Percentiles rank a stretch among this genome's conserved stretches.
These are phyloP conservation scores for Agrilus biguttatus DNA, from an alignment of 2,888 invertebrate species.

Conservation along the genomic window DNA sequence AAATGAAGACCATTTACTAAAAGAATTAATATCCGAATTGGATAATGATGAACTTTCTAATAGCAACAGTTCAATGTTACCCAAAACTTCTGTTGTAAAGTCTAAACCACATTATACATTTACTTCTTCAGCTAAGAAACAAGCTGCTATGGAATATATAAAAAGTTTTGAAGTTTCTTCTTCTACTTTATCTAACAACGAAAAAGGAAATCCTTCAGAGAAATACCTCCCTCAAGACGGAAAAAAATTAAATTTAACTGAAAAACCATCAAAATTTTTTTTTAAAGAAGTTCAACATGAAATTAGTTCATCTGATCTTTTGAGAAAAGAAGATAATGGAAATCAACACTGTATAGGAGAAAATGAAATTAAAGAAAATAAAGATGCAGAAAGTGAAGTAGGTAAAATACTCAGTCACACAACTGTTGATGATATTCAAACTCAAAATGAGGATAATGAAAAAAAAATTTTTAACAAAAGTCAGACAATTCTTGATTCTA, in stretches of 20 bases:
- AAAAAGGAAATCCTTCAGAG: conserved; percentile 7
- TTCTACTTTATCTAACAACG: conserved; percentile 4
- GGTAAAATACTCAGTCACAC: neutral
- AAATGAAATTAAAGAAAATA: neutral
- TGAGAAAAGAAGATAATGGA: no score
- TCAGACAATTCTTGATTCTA: conserved; percentile 7
- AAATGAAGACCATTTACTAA: conserved; percentile 66
- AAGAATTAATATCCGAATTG: conserved; percentile 56
- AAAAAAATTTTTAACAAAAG: neutral
- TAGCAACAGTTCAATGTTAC: conserved; percentile 10
- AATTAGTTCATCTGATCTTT: conserved; percentile 18
- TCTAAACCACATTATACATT: conserved; percentile 44
- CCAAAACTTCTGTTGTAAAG: conserved; percentile 7
- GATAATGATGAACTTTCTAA: conserved; percentile 15
- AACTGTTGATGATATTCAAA: neutral
- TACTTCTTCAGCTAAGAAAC: conserved; percentile 17
- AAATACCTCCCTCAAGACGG: neutral
- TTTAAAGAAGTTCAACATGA: conserved; percentile 38
- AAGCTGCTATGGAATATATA: conserved; percentile 26
- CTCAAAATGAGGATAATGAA: neutral
- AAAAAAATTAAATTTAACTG: conserved; percentile 1
- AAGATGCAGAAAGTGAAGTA: neutral
- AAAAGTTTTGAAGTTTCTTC: conserved; percentile 15
- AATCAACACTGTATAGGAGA: neutral
- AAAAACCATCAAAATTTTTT: no score